Evolutionary conservation across 2,888 invertebrate species (phyloP), one percentile per base, ranked within the genome.

Genomic region (Drosophila pegasa): DNA sequence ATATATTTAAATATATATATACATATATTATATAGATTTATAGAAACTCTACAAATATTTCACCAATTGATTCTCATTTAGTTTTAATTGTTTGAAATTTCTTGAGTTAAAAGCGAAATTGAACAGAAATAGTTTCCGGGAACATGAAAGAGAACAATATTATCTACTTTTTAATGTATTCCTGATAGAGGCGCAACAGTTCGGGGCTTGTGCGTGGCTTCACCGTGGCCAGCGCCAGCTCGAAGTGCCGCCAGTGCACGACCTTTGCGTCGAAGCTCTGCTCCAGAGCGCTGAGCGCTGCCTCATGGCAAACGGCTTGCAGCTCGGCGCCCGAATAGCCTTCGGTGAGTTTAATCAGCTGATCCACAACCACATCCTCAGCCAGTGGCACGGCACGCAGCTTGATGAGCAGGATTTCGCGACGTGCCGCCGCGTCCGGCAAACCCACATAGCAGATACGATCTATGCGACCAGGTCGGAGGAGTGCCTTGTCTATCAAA

Each of bases 291-390:
- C 94, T 94, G 90, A 98, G 93, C 0, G 97, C 98, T 8, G 99
- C 98, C 92, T 98, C 98, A 71, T 97, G 96, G 88, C 98, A 98
- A 1, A 99, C 93, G 0, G 98, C 97, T 78, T 95, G 94, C 38
- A 97, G 94, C 93, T 99, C 99, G 0, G 99, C 99, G 0, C 99
- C 99, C 0, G 99, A 98, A 92, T 97, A 99, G 0, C 96, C 95
- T 29, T 95, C 94, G 0, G 98, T 98, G 50, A 90, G 91, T 0
- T 93, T 88, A 0, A 97, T 96, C 45, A 99, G 92, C 58, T 93
- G 93, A 6, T 95, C 93, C 0, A 96, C 80, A 75, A 94, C 92
- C 0, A 97, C 94, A 90, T 96, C 94, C 27, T 94, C 92, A 12
- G 92, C 92, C 1, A 93, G 88, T 0, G 96, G 96, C 95, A 97